Evolutionary conservation across 2,113 vertebrate species (phyloP).

Genomic region (Gracilinanus agilis): DNA sequence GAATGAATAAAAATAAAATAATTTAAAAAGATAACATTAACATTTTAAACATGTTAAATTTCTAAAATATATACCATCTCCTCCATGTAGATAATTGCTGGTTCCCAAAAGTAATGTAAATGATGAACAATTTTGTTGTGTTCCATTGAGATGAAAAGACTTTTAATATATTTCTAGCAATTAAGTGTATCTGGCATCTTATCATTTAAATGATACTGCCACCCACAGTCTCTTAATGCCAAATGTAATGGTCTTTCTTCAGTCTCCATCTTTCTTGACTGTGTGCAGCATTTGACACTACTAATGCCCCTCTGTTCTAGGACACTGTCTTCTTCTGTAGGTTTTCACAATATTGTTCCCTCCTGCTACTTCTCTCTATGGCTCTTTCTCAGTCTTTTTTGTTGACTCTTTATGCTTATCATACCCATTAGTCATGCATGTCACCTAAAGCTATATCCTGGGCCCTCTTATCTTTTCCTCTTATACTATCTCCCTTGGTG

Average conservation of each 20-base stretch:
- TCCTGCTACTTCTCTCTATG: neutral
- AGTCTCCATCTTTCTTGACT: neutral
- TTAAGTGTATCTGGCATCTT: neutral
- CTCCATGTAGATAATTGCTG: neutral
- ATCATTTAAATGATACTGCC: neutral
- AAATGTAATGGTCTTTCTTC: neutral
- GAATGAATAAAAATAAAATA: too few relatives aligned
- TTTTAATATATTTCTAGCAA: neutral
- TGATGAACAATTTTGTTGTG: neutral
- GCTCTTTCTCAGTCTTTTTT: neutral
- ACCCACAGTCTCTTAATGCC: neutral
- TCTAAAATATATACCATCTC: neutral
- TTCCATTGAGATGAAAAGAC: slow-evolving; percentile 4
- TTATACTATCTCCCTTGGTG: neutral
- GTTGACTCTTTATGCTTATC: neutral
- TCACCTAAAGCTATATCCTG: neutral
- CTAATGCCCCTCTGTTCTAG: neutral
- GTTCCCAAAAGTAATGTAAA: neutral
- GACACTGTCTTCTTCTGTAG: neutral
- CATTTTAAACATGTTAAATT: neutral
- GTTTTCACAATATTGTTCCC: neutral
- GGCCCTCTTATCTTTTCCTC: neutral
- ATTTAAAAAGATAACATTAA: neutral
- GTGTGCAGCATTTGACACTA: neutral
- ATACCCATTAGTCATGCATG: neutral